Percentiles rank a stretch among this genome's conserved stretches.
phyloP scores from a whole-genome alignment of 2,797 vertebrate species.

The Limnodromus scolopaceus region DNA sequence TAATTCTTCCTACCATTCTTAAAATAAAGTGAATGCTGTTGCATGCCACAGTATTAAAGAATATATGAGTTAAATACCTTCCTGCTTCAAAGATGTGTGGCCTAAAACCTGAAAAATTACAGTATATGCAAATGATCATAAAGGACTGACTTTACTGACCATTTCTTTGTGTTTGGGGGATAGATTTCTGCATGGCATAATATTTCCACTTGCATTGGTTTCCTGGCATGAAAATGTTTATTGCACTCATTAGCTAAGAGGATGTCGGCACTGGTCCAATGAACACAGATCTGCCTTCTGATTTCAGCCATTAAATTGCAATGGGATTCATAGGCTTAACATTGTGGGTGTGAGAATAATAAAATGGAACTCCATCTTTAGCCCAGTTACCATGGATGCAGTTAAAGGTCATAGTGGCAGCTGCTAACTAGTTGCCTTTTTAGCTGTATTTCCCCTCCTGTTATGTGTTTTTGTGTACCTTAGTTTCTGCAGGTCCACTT shows the following conservation, averaged over 20 bases:
- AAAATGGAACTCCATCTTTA: conserved; percentile 88
- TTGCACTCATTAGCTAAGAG: conserved; percentile 98
- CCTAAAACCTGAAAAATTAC: conserved; percentile 59
- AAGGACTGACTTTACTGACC: conserved; percentile 73
- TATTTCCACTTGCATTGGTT: conserved; percentile 91
- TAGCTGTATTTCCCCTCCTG: conserved; percentile 78
- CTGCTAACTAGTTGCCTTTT: conserved; percentile 90
- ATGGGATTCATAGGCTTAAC: conserved; percentile 86
- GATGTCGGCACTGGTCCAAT: conserved; percentile 95
- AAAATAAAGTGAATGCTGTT: conserved; percentile 45
- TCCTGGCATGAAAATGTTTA: conserved; percentile 97
- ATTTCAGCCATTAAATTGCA: conserved; percentile 89
- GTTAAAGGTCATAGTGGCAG: conserved; percentile 92
- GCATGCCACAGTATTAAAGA: conserved; percentile 25
- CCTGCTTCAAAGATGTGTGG: conserved; percentile 18
- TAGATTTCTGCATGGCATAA: conserved; percentile 90
- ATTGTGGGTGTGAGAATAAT: conserved; percentile 87
- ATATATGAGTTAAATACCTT: conserved; percentile 28
- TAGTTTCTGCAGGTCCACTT: conserved; percentile 52
- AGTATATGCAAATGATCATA: conserved; percentile 65
- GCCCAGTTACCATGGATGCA: conserved; percentile 89
- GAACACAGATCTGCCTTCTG: conserved; percentile 89
- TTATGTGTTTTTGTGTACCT: conserved; percentile 72
- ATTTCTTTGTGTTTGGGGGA: conserved; percentile 86
- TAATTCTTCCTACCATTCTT: conserved; percentile 58